These are phyloP conservation scores for Salpingus planirostris DNA, from an alignment of 2,888 invertebrate genomes.

Conservation along the genomic window DNA sequence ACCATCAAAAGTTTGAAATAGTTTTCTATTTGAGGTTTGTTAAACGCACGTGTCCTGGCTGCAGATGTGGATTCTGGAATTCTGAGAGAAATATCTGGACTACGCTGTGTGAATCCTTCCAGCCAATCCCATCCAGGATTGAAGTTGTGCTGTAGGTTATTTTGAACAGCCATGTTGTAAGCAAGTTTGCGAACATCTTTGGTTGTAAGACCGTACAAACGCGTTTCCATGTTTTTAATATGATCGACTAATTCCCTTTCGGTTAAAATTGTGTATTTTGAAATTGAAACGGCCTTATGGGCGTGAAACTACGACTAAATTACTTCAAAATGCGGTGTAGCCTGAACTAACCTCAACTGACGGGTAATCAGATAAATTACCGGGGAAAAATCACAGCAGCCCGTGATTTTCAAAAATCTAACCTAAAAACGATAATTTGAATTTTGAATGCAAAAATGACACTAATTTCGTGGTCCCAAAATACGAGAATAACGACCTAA, in stretches of 20 bases:
- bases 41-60: conserved; percentile 5
- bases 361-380: too few relatives aligned
- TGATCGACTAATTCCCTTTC: conserved; percentile 5
- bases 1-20: conserved; percentile 1
- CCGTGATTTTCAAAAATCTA: too few relatives aligned
- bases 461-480: too few relatives aligned
- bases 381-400: too few relatives aligned
- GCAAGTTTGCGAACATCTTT: conserved; percentile 3
- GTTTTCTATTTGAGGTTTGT: conserved; percentile 2
- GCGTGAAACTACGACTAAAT: too few relatives aligned
- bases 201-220: conserved; percentile 3
- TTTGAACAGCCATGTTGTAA: not conserved
- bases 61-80: conserved; percentile 4
- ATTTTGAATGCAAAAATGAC: too few relatives aligned
- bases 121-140: conserved; percentile 1
- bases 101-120: conserved; percentile 1
- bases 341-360: too few relatives aligned
- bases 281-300: too few relatives aligned
- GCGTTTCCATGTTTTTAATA: conserved; percentile 2
- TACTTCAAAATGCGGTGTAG: too few relatives aligned
- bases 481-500: too few relatives aligned
- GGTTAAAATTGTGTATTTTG: too few relatives aligned
- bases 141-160: conserved; percentile 2
- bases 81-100: conserved; percentile 4
- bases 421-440: too few relatives aligned